Evolutionary conservation across 2,797 vertebrate genomes (phyloP).

Genomic region (Ctenopoma kingsleyae): DNA sequence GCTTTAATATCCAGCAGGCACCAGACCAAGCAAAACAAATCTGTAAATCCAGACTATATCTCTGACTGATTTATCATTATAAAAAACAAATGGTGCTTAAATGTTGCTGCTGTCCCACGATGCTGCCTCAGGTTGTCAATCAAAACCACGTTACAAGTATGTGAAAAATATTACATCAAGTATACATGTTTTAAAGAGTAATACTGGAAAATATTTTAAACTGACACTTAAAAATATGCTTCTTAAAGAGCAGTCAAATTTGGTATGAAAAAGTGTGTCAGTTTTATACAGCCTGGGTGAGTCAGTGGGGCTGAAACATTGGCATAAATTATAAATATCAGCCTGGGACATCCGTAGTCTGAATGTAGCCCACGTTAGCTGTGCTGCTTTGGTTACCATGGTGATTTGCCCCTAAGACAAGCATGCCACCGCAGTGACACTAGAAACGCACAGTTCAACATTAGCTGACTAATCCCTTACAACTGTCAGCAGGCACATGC

Average conservation of each 20-base stretch:
- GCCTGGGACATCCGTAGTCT: constrained; percentile 40
- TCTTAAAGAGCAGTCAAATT: background rate
- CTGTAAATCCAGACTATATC: constrained; percentile 12
- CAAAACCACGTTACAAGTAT: background rate
- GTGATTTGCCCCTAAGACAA: background rate
- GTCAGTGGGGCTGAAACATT: constrained; percentile 41
- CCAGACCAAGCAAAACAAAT: constrained; percentile 38
- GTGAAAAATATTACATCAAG: background rate
- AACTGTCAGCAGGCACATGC: background rate
- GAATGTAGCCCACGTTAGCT: constrained; percentile 35
- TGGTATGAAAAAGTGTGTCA: background rate
- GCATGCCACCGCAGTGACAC: background rate
- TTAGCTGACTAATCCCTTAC: background rate
- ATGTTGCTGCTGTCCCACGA: background rate
- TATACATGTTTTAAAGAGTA: background rate
- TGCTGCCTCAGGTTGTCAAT: constrained; percentile 5
- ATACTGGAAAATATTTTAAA: background rate
- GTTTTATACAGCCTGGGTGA: constrained; percentile 23
- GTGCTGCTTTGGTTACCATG: constrained; percentile 35
- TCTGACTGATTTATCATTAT: constrained; percentile 19
- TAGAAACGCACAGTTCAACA: background rate
- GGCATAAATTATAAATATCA: constrained; percentile 60
- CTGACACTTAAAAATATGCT: background rate
- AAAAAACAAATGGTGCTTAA: background rate
- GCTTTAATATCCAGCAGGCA: constrained; percentile 29